These are phyloP conservation scores for Ormyrus nitidulus DNA, from an alignment of 2,888 invertebrate species.

Conservation along the genomic window DNA sequence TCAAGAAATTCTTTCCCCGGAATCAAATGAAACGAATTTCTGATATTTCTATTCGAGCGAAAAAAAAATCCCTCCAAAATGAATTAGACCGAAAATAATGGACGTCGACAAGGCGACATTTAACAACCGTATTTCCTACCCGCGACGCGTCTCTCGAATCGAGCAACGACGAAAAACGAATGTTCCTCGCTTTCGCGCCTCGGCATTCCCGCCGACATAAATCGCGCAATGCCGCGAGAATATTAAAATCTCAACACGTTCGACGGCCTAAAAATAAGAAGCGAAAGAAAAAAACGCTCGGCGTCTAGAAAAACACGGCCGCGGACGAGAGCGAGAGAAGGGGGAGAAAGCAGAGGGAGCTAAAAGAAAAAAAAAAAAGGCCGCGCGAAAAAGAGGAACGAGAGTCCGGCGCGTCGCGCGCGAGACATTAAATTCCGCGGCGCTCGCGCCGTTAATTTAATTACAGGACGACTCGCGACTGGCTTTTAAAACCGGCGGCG, in stretches of 20 bases:
- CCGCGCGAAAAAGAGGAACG: conserved; percentile 10
- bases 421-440: conserved; percentile 54
- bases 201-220: conserved; percentile 3
- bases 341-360: background rate
- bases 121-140: background rate
- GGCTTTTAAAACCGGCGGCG: conserved; percentile 25
- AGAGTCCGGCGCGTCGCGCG: no score
- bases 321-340: background rate
- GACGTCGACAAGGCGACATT: background rate
- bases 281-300: background rate
- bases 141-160: background rate
- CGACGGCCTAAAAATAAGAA: conserved; percentile 19
- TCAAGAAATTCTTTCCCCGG: no score
- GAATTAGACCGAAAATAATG: no score
- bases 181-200: background rate
- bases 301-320: background rate
- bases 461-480: conserved; percentile 50
- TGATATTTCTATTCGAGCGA: no score
- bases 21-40: no score
- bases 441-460: conserved; percentile 57
- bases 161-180: conserved; percentile 19
- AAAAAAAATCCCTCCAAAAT: no score
- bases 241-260: conserved; percentile 39
- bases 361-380: background rate
- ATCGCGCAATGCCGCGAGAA: background rate